Evolutionary conservation across 1,140 invertebrate genomes (phyloP).

Genomic region (Drosophila nannoptera): DNA sequence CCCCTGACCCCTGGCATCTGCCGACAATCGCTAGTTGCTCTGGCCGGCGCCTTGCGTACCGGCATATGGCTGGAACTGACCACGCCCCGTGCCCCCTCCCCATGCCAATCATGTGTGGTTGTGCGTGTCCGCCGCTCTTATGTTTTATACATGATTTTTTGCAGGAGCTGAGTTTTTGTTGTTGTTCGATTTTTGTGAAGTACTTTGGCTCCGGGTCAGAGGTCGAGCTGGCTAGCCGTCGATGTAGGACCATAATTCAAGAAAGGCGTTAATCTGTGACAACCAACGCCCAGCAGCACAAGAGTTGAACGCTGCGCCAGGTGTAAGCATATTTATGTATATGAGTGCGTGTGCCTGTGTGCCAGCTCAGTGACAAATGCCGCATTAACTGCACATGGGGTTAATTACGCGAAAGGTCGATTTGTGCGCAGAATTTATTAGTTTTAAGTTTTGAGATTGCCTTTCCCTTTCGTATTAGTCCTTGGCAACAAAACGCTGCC

Average conservation of each 20-base stretch:
- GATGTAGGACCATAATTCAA: constrained; percentile 59
- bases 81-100: neutral
- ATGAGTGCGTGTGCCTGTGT: constrained; percentile 25
- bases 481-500: neutral
- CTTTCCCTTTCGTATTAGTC: neutral
- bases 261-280: constrained; percentile 69
- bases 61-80: too few relatives aligned
- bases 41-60: constrained; percentile 53
- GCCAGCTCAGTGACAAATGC: constrained; percentile 56
- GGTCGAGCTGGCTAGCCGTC: constrained; percentile 15
- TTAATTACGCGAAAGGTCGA: constrained; percentile 67
- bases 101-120: constrained; percentile 16
- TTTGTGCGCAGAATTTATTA: constrained; percentile 24
- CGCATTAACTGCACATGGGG: constrained; percentile 44
- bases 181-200: constrained; percentile 47
- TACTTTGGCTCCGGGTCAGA: constrained; percentile 41
- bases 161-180: constrained; percentile 42
- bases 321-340: constrained; percentile 15
- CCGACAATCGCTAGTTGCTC: constrained; percentile 23
- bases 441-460: constrained; percentile 32
- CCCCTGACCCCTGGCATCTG: neutral
- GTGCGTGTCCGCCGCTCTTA: constrained; percentile 60
- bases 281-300: constrained; percentile 38
- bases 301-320: constrained; percentile 15
- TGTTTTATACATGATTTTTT: constrained; percentile 75